Base-by-base conservation (phyloP, 2,888 invertebrate species). In the Drosophila formosana region DNA sequence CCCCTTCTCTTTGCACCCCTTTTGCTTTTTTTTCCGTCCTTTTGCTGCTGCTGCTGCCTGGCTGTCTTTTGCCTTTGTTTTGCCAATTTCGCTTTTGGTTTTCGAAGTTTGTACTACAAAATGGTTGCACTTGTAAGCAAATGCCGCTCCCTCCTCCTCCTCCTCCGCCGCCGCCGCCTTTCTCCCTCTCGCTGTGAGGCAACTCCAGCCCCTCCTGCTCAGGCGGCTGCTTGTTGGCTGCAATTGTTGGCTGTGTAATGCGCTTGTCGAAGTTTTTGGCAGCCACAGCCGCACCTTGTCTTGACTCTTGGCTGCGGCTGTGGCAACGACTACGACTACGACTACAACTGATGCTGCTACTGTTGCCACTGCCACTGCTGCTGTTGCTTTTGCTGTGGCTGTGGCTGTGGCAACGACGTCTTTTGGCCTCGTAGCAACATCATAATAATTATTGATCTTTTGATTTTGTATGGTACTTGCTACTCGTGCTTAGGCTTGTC, bases 371-470 rank as follows among this genome's bases (percentile, higher is more conserved):
- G n/a, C n/a, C n/a, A n/a, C 13, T 41, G 23, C 37, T 25, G 18
- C n/a, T 41, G n/a, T 7, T 64, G 47, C 46, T 57, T 63, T 34
- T 55, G 57, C 64, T 62, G 13, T 28, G 58, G 56, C 64, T 68
- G 67, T 46, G 58, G 67, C 70, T 67, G 64, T 62, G 70, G 67
- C 67, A 71, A 73, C 72, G 60, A 72, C 76, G 65, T 69, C 73
- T 73, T 76, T 66, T 64, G 69, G 69, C 66, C 69, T 72, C 61
- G 52, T 51, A 58, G 69, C 72, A 62, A 81, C 82, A 88, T 80
- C 84, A 83, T 88, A 82, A 80, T 85, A 90, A 89, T 90, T 90
- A 90, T 90, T 90, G 90, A 90, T 90, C 89, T 90, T 81, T 89
- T 90, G 90, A 89, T 89, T 83, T 85, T 80, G 77, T 73, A 66